Evolutionary conservation across 2,113 vertebrate species (phyloP), one percentile per base, ranked within the genome.

Genomic region (Gadus macrocephalus): DNA sequence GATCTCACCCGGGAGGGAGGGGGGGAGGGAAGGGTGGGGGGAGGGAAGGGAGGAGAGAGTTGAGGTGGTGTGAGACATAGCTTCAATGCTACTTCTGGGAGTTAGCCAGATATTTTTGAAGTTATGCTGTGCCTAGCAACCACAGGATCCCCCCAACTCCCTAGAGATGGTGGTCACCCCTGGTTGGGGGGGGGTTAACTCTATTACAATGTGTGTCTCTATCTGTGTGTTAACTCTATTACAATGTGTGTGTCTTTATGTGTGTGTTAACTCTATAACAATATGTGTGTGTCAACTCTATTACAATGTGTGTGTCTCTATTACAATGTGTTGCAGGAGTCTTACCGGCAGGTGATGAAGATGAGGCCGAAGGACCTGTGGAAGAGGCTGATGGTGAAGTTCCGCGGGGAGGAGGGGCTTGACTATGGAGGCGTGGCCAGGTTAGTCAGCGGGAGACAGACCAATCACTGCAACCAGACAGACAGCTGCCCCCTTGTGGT

Each of bases 351-450:
- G 84, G 96, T 98, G 87, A 99, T 99, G 97, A 99, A 98, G 91
- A 98, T 98, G 97, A 96, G 97, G 85, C 96, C 97, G 15, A 98
- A 98, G 88, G 97, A 99, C 86, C 83, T 99, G 62, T 98, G 96
- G 96, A 99, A 99, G 83, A 93, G 97, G 91, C 89, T 99, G 66
- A 99, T 99, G 97, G 98, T 99, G 88, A 99, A 99, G 87, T 99
- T 99, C 68, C 94, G 96, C 80, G 97, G 96, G 62, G 97, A 99
- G 85, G 97, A 99, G 85, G 97, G 97, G 17, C 94, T 99, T 1
- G 97, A 99, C 76, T 99, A 99, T 25, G 97, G 97, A 87, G 97
- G 97, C 15, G 97, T 99, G 78, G 97, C 97, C 83, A 95, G 97
- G 97, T 99, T 9, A 49, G 42, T 49, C 42, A 49, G 42, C 12